Evolutionary conservation across 1,140 invertebrate genomes (phyloP).

Genomic region (Adelges cooleyi): DNA sequence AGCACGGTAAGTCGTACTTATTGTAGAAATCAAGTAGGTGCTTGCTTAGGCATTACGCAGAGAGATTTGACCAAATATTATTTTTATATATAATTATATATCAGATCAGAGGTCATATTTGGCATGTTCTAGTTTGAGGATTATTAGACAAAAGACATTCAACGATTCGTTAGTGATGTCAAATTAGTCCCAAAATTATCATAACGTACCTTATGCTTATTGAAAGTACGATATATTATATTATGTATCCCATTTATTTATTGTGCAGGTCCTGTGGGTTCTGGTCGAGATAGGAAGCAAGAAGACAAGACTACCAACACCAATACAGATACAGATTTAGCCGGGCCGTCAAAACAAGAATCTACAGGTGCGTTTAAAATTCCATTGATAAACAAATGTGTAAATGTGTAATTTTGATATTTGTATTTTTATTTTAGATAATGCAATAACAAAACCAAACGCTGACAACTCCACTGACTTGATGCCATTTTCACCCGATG

Average conservation of each 20-base stretch:
- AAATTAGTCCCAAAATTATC: too few relatives aligned
- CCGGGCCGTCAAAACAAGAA: not conserved
- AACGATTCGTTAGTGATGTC: too few relatives aligned
- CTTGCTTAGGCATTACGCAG: too few relatives aligned
- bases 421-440: not conserved
- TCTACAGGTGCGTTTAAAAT: not conserved
- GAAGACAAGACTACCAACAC: not conserved
- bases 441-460: not conserved
- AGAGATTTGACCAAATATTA: too few relatives aligned
- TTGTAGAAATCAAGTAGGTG: too few relatives aligned
- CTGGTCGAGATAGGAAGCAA: conserved; percentile 19
- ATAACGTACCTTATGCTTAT: too few relatives aligned
- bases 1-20: not conserved
- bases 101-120: too few relatives aligned
- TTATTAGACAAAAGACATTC: too few relatives aligned
- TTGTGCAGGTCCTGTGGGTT: conserved; percentile 13
- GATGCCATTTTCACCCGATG: conserved; percentile 6
- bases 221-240: too few relatives aligned
- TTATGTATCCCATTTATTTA: not conserved
- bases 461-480: not conserved
- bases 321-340: not conserved
- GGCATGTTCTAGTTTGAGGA: too few relatives aligned
- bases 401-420: not conserved
- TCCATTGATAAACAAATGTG: not conserved
- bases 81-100: too few relatives aligned